A percentile compares a stretch with the other conserved stretches of the same genome.
Conservation (phyloP, 2,797 vertebrate species). For the Halcyon leucocephala region DNA sequence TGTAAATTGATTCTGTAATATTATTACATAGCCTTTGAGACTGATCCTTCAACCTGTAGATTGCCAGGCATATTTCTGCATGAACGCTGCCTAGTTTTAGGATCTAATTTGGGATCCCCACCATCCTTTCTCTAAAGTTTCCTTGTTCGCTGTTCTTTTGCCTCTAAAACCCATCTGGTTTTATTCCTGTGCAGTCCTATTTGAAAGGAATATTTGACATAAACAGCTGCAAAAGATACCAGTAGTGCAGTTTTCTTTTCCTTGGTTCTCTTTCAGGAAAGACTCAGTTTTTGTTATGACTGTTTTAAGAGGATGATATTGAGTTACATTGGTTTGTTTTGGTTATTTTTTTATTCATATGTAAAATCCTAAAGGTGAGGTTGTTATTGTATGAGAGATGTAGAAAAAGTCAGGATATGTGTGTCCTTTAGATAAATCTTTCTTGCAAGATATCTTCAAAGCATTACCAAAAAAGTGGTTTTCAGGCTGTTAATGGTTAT, state of each 20-base stretch:
- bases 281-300: constrained; percentile 54
- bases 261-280: constrained; percentile 45
- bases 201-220: not conserved
- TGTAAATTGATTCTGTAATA: not conserved
- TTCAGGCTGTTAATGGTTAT: not conserved
- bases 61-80: not conserved
- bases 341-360: not conserved
- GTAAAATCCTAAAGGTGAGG: constrained; percentile 22
- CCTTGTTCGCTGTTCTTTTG: not conserved
- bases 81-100: not conserved
- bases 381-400: not conserved
- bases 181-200: not conserved
- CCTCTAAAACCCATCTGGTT: not conserved
- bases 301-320: constrained; percentile 42
- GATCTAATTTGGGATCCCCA: not conserved
- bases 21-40: not conserved
- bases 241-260: constrained; percentile 46
- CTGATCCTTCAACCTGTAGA: not conserved
- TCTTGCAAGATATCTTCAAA: constrained; percentile 1
- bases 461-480: not conserved
- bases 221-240: constrained; percentile 31
- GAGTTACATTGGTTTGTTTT: not conserved
- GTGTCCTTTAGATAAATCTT: not conserved
- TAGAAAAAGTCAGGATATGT: not conserved
- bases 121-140: not conserved